These are phyloP conservation scores for Athripsodes cinereus DNA, from an alignment of 2,888 invertebrate species.

Conservation along the genomic window DNA sequence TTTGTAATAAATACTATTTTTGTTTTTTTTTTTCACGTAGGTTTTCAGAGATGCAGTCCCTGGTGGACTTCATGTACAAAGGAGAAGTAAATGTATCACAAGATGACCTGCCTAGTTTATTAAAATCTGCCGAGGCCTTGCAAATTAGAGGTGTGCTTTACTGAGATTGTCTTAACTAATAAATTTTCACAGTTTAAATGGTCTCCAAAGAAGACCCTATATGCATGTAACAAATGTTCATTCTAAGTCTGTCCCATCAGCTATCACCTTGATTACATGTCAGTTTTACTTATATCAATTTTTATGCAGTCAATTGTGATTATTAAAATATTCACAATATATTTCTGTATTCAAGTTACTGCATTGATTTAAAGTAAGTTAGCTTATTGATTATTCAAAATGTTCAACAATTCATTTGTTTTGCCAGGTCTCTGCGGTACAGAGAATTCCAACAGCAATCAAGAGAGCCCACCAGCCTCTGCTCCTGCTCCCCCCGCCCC, in stretches of 20 bases:
- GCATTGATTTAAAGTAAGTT: neutral
- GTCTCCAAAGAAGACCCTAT: too few relatives aligned
- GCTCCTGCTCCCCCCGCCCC: conserved; percentile 6
- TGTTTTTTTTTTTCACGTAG: conserved; percentile 32
- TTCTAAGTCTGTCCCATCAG: too few relatives aligned
- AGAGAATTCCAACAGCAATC: conserved; percentile 28
- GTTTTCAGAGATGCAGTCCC: conserved; percentile 77
- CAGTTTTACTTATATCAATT: too few relatives aligned
- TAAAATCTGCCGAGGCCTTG: conserved; percentile 77
- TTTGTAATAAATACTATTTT: too few relatives aligned
- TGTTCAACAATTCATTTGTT: neutral
- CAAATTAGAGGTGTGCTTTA: conserved; percentile 64
- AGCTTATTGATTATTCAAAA: neutral
- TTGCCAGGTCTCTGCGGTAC: conserved; percentile 34
- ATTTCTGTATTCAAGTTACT: too few relatives aligned
- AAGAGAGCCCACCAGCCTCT: neutral
- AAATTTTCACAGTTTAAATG: too few relatives aligned
- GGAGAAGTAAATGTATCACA: conserved; percentile 85
- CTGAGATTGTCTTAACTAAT: too few relatives aligned
- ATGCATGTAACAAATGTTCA: too few relatives aligned
- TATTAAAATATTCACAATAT: too few relatives aligned
- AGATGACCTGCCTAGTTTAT: conserved; percentile 72
- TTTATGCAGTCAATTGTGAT: too few relatives aligned
- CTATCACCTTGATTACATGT: too few relatives aligned
- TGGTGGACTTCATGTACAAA: conserved; percentile 88